phyloP scores from a whole-genome alignment of 1,140 invertebrate species.

The Drosophila sturtevanti region DNA sequence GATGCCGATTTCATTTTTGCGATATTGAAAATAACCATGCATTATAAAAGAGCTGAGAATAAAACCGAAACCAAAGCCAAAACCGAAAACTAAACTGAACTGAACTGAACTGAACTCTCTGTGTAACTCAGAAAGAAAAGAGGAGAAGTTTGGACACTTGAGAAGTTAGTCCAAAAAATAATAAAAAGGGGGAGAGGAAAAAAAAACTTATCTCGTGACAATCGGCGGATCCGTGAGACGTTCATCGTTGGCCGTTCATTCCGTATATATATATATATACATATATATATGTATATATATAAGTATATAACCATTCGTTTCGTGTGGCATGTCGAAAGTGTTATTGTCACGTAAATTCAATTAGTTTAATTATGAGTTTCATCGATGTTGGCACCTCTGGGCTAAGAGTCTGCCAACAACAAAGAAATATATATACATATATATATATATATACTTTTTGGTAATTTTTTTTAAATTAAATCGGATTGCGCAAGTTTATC shows the following conservation, averaged over 20 bases:
- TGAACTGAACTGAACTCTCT: not conserved
- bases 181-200: not conserved
- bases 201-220: slow-evolving; percentile 66
- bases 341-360: slow-evolving; percentile 81
- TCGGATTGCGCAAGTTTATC: slow-evolving; percentile 20
- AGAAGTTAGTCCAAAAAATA: too few species aligned
- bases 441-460: not conserved
- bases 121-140: not conserved
- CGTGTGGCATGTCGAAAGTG: slow-evolving; percentile 56
- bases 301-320: not conserved
- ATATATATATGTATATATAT: too few species aligned
- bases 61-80: slow-evolving; percentile 8
- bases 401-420: slow-evolving; percentile 9
- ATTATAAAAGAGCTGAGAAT: slow-evolving; percentile 48
- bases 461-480: slow-evolving; percentile 40
- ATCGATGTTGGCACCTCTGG: slow-evolving; percentile 71
- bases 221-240: slow-evolving; percentile 44
- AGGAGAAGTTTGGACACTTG: too few species aligned
- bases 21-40: slow-evolving; percentile 81
- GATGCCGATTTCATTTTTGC: slow-evolving; percentile 80
- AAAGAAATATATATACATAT: slow-evolving; percentile 4
- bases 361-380: slow-evolving; percentile 78
- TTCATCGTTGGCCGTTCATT: slow-evolving; percentile 2
- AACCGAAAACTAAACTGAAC: slow-evolving; percentile 28
- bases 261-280: too few species aligned